Conservation (phyloP, 2,113 vertebrate genomes). For the Cyanocitta stelleri region DNA sequence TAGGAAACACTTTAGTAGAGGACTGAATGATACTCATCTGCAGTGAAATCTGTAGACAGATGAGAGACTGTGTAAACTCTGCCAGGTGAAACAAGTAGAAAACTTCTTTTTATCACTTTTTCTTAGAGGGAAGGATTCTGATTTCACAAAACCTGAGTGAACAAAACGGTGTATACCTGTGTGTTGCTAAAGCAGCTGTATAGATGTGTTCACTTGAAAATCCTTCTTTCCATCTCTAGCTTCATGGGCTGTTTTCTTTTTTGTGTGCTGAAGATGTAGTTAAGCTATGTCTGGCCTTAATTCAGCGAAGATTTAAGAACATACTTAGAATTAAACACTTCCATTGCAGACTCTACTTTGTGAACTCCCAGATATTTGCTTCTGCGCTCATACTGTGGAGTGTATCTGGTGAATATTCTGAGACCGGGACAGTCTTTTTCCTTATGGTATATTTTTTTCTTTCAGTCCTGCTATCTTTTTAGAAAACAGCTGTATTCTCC, state of each 20-base stretch:
- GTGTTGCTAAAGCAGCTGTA: not conserved
- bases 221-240: not conserved
- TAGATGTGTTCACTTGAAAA: not conserved
- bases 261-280: not conserved
- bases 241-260: not conserved
- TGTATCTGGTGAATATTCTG: conserved; percentile 1
- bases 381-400: not conserved
- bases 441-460: not conserved
- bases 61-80: not conserved
- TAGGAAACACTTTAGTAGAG: not conserved
- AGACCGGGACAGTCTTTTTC: not conserved
- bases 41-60: not conserved
- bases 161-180: fast-evolving
- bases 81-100: not conserved
- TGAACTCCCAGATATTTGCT: not conserved
- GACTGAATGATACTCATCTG: not conserved
- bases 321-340: conserved; percentile 30
- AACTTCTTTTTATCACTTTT: not conserved
- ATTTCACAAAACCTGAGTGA: not conserved
- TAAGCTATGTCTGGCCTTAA: not conserved
- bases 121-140: not conserved
- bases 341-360: not conserved
- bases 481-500: conserved; percentile 20
- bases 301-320: conserved; percentile 7
- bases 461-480: not conserved